Conservation (phyloP, 2,797 vertebrate species). For the Neostethus bicornis region DNA sequence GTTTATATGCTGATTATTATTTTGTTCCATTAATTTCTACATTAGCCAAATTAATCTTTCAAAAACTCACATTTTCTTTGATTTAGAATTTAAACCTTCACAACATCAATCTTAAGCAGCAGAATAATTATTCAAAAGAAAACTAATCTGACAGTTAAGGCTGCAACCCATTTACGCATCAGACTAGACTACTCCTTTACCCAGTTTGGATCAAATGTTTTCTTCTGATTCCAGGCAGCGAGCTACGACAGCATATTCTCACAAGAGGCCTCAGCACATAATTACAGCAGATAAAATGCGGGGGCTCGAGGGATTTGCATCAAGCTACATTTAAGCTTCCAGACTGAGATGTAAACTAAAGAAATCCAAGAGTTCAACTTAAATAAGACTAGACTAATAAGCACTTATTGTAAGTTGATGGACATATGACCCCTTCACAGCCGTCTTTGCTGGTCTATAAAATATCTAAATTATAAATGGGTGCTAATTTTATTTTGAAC, state of each 20-base stretch:
- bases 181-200: background rate
- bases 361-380: conserved; percentile 2
- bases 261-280: conserved; percentile 28
- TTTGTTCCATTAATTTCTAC: background rate
- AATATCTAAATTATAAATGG: no score
- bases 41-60: background rate
- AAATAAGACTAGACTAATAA: background rate
- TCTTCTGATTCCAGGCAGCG: conserved; percentile 22
- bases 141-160: conserved; percentile 2
- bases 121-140: background rate
- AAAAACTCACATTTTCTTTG: no score
- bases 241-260: conserved; percentile 28
- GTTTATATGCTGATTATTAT: no score
- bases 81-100: background rate
- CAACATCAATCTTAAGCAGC: background rate
- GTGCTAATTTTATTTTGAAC: no score
- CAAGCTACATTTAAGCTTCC: conserved; percentile 14
- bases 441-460: no score
- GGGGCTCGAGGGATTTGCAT: conserved; percentile 33
- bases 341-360: background rate
- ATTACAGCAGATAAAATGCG: conserved; percentile 38
- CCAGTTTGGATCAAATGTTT: background rate
- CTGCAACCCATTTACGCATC: conserved; percentile 1
- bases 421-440: background rate
- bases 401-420: background rate